phyloP scores from a whole-genome alignment of 2,888 invertebrate species.

The Chaetogeoica ovagalla region DNA sequence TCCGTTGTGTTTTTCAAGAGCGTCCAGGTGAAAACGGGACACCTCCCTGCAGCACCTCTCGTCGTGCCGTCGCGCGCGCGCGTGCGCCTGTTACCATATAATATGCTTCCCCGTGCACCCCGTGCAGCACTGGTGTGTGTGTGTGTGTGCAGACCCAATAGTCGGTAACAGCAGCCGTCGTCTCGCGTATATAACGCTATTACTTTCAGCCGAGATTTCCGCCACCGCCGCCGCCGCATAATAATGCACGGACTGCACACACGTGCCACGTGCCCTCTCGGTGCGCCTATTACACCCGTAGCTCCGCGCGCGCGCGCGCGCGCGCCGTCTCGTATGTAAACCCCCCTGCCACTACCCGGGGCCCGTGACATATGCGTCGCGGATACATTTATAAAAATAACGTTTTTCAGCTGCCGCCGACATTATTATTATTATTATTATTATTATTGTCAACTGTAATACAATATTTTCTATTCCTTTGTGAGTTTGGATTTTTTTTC shows the following conservation, averaged over 20 bases:
- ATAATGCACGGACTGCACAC: neutral
- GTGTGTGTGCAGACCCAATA: neutral
- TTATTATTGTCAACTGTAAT: constrained; percentile 50
- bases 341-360: neutral
- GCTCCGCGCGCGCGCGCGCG: too few species aligned
- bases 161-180: constrained; percentile 8
- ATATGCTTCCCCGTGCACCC: neutral
- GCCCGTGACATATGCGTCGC: constrained; percentile 47
- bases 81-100: neutral
- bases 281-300: neutral
- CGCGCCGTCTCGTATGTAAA: too few species aligned
- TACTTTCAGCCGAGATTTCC: constrained; percentile 45
- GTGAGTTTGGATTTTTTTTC: constrained; percentile 19
- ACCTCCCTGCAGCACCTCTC: neutral
- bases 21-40: constrained; percentile 51
- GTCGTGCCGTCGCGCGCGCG: neutral
- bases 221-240: constrained; percentile 7
- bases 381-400: constrained; percentile 50
- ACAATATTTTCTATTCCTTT: constrained; percentile 50
- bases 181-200: neutral
- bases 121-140: too few species aligned
- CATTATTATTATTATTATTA: too few species aligned
- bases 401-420: constrained; percentile 50
- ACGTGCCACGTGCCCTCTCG: constrained; percentile 31
- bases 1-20: constrained; percentile 49